Evolutionary conservation across 2,113 vertebrate genomes (phyloP).

Genomic region (Connochaetes taurinus): DNA sequence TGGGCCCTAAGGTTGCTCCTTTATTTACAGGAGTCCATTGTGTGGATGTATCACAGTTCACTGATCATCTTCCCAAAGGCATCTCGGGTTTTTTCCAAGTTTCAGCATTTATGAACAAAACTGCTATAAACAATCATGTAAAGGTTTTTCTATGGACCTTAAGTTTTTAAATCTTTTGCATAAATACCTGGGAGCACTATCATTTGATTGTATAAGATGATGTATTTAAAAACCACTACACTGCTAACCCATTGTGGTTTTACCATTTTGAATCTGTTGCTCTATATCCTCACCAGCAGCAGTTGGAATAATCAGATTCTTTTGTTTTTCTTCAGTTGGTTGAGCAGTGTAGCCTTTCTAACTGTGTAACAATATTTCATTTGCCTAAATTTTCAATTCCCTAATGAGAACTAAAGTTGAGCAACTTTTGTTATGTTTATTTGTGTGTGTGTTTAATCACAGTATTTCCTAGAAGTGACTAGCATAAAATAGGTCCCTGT

Average conservation of each 20-base stretch:
- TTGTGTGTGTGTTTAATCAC: not conserved
- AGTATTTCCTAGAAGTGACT: not conserved
- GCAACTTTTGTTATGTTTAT: not conserved
- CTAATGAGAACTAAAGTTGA: not conserved
- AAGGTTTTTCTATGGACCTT: not conserved
- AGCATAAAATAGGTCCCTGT: not conserved
- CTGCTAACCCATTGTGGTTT: not conserved
- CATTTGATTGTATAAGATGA: not conserved
- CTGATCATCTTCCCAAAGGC: not conserved
- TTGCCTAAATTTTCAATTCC: not conserved
- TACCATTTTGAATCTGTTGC: not conserved
- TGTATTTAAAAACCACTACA: not conserved
- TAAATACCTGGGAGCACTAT: not conserved
- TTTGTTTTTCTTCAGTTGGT: not conserved
- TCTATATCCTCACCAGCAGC: not conserved
- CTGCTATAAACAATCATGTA: not conserved
- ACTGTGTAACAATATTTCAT: not conserved
- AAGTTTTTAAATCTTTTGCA: not conserved
- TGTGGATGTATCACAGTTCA: not conserved
- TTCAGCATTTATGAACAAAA: not conserved
- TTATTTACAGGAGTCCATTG: not conserved
- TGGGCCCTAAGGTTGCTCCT: not conserved
- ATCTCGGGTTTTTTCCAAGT: not conserved
- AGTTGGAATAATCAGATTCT: not conserved
- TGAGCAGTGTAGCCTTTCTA: not conserved